Evolutionary conservation across 2,113 vertebrate genomes (phyloP), one percentile per base, ranked within the genome.

Genomic region (Machaerirhynchus nigripectus): DNA sequence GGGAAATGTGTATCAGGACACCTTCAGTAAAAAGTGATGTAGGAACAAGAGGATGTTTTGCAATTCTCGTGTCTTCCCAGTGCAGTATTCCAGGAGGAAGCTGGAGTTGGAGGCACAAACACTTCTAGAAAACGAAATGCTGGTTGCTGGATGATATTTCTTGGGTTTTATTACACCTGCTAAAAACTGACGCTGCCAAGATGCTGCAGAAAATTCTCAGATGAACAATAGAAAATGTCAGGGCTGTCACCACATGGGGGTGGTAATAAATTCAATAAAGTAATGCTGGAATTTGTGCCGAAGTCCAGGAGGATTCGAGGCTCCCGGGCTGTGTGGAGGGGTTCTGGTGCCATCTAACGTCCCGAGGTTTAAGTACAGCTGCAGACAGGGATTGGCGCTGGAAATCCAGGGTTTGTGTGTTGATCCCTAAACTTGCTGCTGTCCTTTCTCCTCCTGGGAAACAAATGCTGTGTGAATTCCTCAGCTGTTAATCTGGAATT

Each of bases 271-370:
- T 84, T 56, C 83, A 19, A 17, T 39, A 39, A 50, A 75, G 39
- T 14, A 33, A 22, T 2, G 75, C 70, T 77, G 2, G 70, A 50
- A n/a, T 59, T 87, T 13, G 44, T 37, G 65, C 80, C 4, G 10
- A 35, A 42, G 73, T 17, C 87, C 24, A 0, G 22, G 11, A 5
- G 23, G 65, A 11, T 47, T 20, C 1, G 40, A 37, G n/a, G 40
- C 49, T 37, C 31, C 5, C 1, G 12, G 6, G 4, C 40, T 39
- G 15, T 53, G 1, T 7, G 7, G 79, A 88, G 80, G 79, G 27
- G 67, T 9, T 78, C 3, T 89, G 85, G 71, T 96, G 96, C 96
- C 95, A 94, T 64, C 96, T 96, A 86, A 63, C 8, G 96, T 69
- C 37, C 27, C 2, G 6, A 44, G 31, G 1, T 33, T 49, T 19